Percentiles rank a stretch among this genome's conserved stretches.
phyloP scores from a whole-genome alignment of 2,113 vertebrate genomes.

The Tyrannus savana region DNA sequence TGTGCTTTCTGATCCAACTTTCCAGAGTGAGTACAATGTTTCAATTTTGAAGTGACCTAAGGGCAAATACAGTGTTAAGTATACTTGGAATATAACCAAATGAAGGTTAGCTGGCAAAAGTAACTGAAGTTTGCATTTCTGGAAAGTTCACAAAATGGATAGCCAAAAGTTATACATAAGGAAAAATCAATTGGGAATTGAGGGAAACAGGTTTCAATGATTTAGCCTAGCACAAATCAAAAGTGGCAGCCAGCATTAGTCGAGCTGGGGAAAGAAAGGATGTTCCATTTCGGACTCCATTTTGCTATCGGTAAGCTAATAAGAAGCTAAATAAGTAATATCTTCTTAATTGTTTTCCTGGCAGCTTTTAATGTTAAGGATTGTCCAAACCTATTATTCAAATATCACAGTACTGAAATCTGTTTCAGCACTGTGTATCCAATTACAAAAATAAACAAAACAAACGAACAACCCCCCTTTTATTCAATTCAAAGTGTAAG shows the following conservation, averaged over 20 bases:
- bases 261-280: accelerated
- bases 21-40: not conserved
- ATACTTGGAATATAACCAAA: not conserved
- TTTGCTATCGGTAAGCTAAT: not conserved
- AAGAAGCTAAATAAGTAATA: not conserved
- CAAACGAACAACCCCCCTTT: accelerated
- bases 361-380: not conserved
- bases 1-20: not conserved
- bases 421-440: not conserved
- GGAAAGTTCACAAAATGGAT: not conserved
- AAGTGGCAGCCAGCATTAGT: not conserved
- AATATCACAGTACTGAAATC: not conserved
- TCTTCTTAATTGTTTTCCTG: not conserved
- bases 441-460: not conserved
- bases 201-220: not conserved
- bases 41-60: not conserved
- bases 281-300: not conserved
- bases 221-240: not conserved
- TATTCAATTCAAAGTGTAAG: not conserved
- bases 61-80: not conserved
- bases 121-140: not conserved
- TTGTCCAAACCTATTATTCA: not conserved
- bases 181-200: not conserved
- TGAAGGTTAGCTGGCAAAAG: not conserved
- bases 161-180: not conserved